phyloP scores from a whole-genome alignment of 1,140 invertebrate genomes.

The Drosophila eugracilis region DNA sequence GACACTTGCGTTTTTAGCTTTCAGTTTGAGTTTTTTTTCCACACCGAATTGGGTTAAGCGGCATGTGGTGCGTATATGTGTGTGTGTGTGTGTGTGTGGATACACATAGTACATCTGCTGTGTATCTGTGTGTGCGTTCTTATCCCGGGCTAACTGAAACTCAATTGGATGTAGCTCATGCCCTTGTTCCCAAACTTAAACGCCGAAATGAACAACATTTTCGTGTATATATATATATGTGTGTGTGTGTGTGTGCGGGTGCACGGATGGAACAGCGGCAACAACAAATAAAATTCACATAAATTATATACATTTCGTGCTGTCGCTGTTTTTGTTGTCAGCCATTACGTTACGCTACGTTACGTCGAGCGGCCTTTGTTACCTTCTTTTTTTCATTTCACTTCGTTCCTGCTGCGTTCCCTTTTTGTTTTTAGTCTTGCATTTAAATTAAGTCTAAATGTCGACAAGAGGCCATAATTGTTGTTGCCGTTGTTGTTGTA shows the following conservation, averaged over 20 bases:
- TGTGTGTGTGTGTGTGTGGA: conserved; percentile 8
- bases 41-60: conserved; percentile 77
- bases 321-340: conserved; percentile 45
- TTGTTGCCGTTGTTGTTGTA: conserved; percentile 46
- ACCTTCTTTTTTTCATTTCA: conserved; percentile 31
- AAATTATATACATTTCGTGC: conserved; percentile 72
- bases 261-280: conserved; percentile 10
- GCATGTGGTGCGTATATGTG: conserved; percentile 38
- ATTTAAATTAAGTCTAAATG: conserved; percentile 84
- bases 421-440: conserved; percentile 55
- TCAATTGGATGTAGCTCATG: conserved; percentile 74
- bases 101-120: conserved; percentile 9
- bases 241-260: conserved; percentile 27
- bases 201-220: conserved; percentile 76
- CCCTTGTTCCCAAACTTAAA: conserved; percentile 77
- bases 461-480: conserved; percentile 69
- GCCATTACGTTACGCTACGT: conserved; percentile 80
- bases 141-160: conserved; percentile 73
- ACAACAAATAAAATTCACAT: conserved; percentile 73
- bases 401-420: conserved; percentile 9
- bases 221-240: conserved; percentile 49
- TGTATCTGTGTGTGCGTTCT: conserved; percentile 40
- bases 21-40: conserved; percentile 39
- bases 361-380: conserved; percentile 72
- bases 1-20: conserved; percentile 69